Evolutionary conservation across 2,888 invertebrate genomes (phyloP), one percentile per base, ranked within the genome.

Genomic region (Gerosis bhagava): DNA sequence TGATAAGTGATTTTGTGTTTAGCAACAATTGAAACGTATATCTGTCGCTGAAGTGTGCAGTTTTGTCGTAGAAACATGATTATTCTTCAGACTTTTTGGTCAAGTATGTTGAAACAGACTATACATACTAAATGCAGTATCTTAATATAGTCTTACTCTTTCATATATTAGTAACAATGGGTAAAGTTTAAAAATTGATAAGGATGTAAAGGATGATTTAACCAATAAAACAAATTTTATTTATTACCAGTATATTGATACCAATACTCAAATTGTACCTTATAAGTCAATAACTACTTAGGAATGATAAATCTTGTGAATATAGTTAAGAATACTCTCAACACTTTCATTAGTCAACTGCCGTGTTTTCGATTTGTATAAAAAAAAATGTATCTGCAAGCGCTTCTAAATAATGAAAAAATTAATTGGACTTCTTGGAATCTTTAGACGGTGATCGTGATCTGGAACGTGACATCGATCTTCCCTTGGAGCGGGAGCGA

Each of bases 401-500:
- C 17, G 12, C 17, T n/a, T 24, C 34, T 19, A 36, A 46, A 22
- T 4, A n/a, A n/a, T n/a, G n/a, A n/a, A n/a, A 37, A 46, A 47
- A 49, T 69, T 81, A 88, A 63, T 77, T 79, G 11, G 88, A 88
- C 67, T 88, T 88, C 66, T 88, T 88, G 13, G 88, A 88, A 54
- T 87, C 87, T 70, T 87, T 88, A 58, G 87, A 87, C 58, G 82
- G 81, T 39, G 88, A 88, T 43, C 88, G 81, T 52, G 88, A 88
- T 62, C 88, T 73, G 41, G 87, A 87, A 13, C 88, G 80, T 28
- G 89, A 87, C 74, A 83, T 77, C 13, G 90, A 89, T 48, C 88
- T 77, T 46, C 80, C 83, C 69, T 84, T 87, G 54, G 88, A 88
- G 57, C 88, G 87, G n/a, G 89, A 87, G 55, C 87, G 83, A n/a